Conservation (phyloP, 2,888 invertebrate genomes). For the Trichogramma evanescens region DNA sequence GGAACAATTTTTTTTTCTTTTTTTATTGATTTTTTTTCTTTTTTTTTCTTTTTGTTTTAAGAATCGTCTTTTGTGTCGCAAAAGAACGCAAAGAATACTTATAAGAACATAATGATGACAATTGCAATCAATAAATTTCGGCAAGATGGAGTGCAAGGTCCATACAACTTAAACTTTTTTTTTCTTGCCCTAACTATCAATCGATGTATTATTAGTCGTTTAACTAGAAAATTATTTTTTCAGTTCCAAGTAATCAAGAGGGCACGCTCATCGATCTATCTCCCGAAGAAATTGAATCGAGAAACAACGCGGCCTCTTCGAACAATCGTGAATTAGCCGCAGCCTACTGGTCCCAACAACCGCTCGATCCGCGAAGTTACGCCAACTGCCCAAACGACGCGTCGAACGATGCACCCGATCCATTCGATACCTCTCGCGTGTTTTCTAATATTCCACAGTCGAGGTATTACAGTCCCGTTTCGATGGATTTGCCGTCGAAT, state of each 20-base stretch:
- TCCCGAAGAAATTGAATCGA: constrained; percentile 48
- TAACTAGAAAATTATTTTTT: not conserved
- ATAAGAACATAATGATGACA: no score
- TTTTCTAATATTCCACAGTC: constrained; percentile 39
- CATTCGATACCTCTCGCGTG: constrained; percentile 60
- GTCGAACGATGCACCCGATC: constrained; percentile 49
- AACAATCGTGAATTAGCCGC: not conserved
- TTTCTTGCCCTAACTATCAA: no score
- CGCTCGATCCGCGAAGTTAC: constrained; percentile 36
- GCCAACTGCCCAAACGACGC: constrained; percentile 38
- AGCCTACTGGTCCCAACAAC: constrained; percentile 31
- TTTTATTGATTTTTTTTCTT: no score
- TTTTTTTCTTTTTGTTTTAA: no score
- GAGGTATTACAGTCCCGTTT: constrained; percentile 47
- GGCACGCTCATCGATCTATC: constrained; percentile 71
- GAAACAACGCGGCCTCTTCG: constrained; percentile 24
- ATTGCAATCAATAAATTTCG: no score
- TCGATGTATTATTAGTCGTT: no score
- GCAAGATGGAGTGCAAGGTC: no score
- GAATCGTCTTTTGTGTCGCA: no score
- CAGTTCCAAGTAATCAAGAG: constrained; percentile 47
- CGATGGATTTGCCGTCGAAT: constrained; percentile 32
- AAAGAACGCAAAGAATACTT: no score
- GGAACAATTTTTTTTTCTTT: no score
- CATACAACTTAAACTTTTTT: no score